Evolutionary conservation across 2,113 vertebrate genomes (phyloP), one percentile per base, ranked within the genome.

Genomic region (Hiodon alosoides): DNA sequence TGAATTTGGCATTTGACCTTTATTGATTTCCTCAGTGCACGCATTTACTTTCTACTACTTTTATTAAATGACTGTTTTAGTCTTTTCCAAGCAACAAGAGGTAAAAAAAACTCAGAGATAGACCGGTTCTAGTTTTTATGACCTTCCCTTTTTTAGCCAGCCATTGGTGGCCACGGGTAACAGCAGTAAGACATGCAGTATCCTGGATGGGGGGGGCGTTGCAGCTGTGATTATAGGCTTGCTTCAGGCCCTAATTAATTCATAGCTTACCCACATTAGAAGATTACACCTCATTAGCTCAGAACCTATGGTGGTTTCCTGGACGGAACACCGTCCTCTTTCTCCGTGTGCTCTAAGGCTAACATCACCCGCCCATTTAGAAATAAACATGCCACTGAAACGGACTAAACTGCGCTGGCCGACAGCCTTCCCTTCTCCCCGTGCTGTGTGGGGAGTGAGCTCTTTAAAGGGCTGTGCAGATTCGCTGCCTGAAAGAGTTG

Each of bases 381-480:
- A 74, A 74, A 79, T 76, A 68, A 67, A 71, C 61, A 76, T 79
- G 72, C 48, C 47, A 64, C 67, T 70, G 73, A 7, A 71, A 64
- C 78, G 83, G 82, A 86, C 85, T 81, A 82, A 77, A 72, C 78
- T 75, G 71, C 66, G 48, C 76, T 73, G 75, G 69, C 71, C 77
- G 75, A 81, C 74, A 70, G 78, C 67, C 51, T 68, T 74, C 53
- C 60, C 48, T 53, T 14, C 69, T 69, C 72, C 72, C 77, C 55
- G 61, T 72, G 79, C 81, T 9, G 58, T 64, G 84, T 77, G 77
- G 55, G 82, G 76, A 84, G 77, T 77, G 76, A 80, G 72, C 84
- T 89, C 83, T 83, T 89, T 89, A 87, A 82, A 73, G 75, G 67
- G 76, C 82, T 48, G 59, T 50, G 71, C 76, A 75, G 81, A 67